phyloP scores from a whole-genome alignment of 1,140 invertebrate genomes.

The Ceratosolen fusciceps region DNA sequence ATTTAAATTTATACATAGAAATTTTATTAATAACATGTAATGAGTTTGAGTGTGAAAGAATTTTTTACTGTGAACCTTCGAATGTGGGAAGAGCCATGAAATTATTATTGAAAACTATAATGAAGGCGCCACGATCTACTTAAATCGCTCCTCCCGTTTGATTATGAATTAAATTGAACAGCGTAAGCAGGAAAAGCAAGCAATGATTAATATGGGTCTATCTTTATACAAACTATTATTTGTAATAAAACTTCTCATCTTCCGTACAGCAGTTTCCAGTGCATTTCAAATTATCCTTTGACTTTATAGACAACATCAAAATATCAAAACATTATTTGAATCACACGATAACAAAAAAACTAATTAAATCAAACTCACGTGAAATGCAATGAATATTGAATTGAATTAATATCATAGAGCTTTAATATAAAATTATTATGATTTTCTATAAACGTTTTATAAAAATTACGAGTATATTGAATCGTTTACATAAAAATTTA shows the following conservation, averaged over 20 bases:
- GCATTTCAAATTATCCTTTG: not conserved
- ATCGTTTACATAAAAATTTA: too few relatives aligned
- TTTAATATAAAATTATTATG: not conserved
- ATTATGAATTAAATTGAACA: conserved; percentile 2
- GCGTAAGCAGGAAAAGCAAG: not conserved
- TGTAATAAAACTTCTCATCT: conserved; percentile 43
- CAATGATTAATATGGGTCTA: not conserved
- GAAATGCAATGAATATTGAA: not conserved
- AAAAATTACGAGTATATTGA: conserved; percentile 21
- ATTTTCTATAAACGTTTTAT: not conserved
- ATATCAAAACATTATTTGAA: not conserved
- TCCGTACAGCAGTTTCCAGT: conserved; percentile 34
- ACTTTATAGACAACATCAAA: conserved; percentile 8
- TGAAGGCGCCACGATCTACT: conserved; percentile 20
- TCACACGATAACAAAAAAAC: not conserved
- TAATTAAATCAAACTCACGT: not conserved
- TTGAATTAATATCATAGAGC: not conserved
- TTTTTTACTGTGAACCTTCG: not conserved
- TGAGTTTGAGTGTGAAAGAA: not conserved
- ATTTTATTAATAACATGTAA: not conserved
- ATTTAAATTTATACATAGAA: not conserved
- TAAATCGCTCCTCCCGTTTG: conserved; percentile 46
- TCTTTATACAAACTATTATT: conserved; percentile 29
- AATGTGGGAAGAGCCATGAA: conserved; percentile 13
- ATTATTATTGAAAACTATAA: conserved; percentile 28